Evolutionary conservation across 2,888 invertebrate species (phyloP), one percentile per base, ranked within the genome.

Genomic region (Nasonia oneida): DNA sequence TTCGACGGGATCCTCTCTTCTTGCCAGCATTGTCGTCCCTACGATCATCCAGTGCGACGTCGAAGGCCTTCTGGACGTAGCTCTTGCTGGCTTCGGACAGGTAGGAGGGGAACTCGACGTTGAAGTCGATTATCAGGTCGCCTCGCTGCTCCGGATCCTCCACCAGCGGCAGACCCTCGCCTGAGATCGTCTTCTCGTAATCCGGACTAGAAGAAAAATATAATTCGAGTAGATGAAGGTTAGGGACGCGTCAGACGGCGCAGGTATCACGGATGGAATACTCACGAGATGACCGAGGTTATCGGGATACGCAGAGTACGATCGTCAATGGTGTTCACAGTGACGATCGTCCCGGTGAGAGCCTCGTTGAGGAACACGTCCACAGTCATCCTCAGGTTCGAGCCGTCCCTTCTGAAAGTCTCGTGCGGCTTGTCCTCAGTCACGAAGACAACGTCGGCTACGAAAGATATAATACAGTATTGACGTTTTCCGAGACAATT

Each of bases 371-470:
- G 93, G 81, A 95, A 94, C 74, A 97, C 94, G 5, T 94, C 92
- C 78, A 94, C 94, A 0, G 94, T 94, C 92, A 96, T 96, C 12
- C 96, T 91, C 61, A 98, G 94, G 93, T 98, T 95, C 89, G 96
- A 95, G 1, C 95, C 96, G 61, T 96, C 95, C 81, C 97, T 94
- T 53, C 94, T 92, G 92, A 95, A 98, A 0, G 93, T 93, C 0
- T 96, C 95, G 91, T 97, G 96, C 0, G 96, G 96, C 85, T 95
- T 95, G 89, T 97, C 97, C 92, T 96, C 95, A 0, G 95, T 96
- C 82, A 96, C 94, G 90, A 97, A 97, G 86, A 97, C 94, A 0
- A 97, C 95, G 91, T 97, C 97, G 42, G 96, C 97, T 92, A 93
- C 90, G 90, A 81, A 74, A 82, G 85, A 87, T 76, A 77, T 5